Conservation (phyloP, 2,888 invertebrate species). For the Pyralis farinalis region DNA sequence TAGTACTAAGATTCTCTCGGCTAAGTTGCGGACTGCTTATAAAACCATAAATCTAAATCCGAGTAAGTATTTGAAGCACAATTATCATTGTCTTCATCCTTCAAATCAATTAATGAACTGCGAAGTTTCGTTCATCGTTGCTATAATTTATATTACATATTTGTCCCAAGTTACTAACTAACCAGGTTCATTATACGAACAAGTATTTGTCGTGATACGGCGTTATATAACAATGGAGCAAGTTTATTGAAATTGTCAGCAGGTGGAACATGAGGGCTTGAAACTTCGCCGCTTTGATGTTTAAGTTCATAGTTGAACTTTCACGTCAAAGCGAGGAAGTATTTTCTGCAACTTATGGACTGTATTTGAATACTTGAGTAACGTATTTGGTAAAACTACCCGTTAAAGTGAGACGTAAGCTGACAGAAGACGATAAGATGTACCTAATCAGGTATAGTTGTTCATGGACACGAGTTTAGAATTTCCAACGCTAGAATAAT, state of each 20-base stretch:
- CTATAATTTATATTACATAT: slow-evolving; percentile 6
- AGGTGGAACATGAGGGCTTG: slow-evolving; percentile 6
- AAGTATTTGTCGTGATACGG: slow-evolving; percentile 10
- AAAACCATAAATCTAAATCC: no score
- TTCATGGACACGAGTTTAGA: no score
- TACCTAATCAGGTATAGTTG: no score
- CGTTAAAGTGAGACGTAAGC: no score
- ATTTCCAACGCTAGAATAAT: no score
- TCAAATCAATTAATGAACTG: not conserved
- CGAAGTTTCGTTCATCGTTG: slow-evolving; percentile 6
- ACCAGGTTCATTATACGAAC: slow-evolving; percentile 7
- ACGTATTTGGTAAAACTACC: not conserved
- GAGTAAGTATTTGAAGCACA: no score
- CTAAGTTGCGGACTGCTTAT: no score
- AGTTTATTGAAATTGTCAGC: slow-evolving; percentile 12
- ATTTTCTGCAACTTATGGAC: slow-evolving; percentile 1
- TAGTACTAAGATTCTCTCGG: no score
- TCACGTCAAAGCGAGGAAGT: not conserved
- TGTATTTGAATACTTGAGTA: not conserved
- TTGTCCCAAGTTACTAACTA: slow-evolving; percentile 4
- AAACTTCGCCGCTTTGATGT: slow-evolving; percentile 10
- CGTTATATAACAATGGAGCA: slow-evolving; percentile 8
- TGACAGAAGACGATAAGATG: no score
- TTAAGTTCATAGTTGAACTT: slow-evolving; percentile 4
- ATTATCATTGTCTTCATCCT: no score